Evolutionary conservation across 2,113 vertebrate species (phyloP).

Genomic region (Manacus vitellinus): DNA sequence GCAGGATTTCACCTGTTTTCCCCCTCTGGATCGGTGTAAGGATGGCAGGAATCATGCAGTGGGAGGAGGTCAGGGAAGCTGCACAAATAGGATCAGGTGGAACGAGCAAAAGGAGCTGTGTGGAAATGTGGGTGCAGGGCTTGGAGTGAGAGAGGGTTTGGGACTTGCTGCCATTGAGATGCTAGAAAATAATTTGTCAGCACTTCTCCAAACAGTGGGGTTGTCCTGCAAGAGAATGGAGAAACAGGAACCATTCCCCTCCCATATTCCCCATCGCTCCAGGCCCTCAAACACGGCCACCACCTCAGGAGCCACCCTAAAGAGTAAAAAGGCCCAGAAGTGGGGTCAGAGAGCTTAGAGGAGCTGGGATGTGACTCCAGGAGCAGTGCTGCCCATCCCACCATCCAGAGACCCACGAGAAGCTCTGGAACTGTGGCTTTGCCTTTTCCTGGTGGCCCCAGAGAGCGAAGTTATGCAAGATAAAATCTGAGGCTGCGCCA

Average conservation of each 20-base stretch:
- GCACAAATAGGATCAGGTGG: background rate
- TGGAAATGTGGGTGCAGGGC: accelerated
- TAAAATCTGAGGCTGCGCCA: background rate
- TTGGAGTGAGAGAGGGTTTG: accelerated
- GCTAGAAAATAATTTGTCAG: background rate
- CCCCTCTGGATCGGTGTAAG: accelerated
- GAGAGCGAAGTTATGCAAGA: conserved; percentile 14
- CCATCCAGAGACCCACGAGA: accelerated
- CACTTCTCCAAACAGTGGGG: background rate
- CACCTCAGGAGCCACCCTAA: accelerated
- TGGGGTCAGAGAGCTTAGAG: accelerated
- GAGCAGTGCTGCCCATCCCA: background rate
- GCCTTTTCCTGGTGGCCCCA: background rate
- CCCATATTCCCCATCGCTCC: background rate
- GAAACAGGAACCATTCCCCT: accelerated
- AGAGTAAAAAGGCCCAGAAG: background rate
- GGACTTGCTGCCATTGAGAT: background rate
- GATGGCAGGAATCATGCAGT: accelerated
- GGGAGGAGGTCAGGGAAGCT: background rate
- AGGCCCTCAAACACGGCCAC: accelerated
- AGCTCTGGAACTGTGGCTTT: background rate
- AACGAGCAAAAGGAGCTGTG: background rate
- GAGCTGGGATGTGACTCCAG: background rate
- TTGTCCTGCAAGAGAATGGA: background rate
- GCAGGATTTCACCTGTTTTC: background rate